Percentiles rank a stretch among this genome's conserved stretches.
phyloP scores from a whole-genome alignment of 2,888 invertebrate genomes.

The Diarsia rubi region DNA sequence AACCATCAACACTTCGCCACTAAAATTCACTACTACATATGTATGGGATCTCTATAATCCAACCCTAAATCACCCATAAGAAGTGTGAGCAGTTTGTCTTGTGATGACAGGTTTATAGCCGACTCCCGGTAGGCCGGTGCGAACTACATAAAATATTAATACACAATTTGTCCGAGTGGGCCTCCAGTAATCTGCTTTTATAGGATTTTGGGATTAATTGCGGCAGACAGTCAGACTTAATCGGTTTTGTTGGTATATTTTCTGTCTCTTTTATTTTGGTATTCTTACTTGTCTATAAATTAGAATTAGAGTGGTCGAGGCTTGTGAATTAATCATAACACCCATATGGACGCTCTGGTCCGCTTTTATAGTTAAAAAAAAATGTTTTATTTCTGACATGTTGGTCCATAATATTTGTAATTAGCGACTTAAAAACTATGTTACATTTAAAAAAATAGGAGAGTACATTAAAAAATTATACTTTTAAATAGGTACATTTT shows the following conservation, averaged over 20 bases:
- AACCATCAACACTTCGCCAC: conserved; percentile 42
- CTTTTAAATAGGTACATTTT: too few species aligned
- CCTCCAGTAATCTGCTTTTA: conserved; percentile 88
- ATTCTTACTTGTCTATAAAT: conserved; percentile 48
- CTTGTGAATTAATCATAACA: neutral
- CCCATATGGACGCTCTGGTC: neutral
- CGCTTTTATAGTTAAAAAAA: neutral
- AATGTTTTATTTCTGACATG: too few species aligned
- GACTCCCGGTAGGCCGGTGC: conserved; percentile 74
- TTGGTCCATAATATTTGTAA: too few species aligned
- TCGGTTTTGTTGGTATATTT: conserved; percentile 57
- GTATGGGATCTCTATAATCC: conserved; percentile 81
- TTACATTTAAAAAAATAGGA: too few species aligned
- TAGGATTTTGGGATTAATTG: conserved; percentile 86
- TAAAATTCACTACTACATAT: conserved; percentile 65
- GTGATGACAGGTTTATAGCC: conserved; percentile 89
- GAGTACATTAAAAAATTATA: too few species aligned
- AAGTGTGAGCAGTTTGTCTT: conserved; percentile 86
- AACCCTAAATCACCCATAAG: conserved; percentile 87
- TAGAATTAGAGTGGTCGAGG: conserved; percentile 40
- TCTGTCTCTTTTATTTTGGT: conserved; percentile 52
- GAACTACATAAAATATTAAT: conserved; percentile 90
- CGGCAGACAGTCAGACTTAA: conserved; percentile 52
- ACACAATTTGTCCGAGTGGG: conserved; percentile 90
- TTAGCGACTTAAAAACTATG: too few species aligned